Conservation (phyloP, 2,113 vertebrate genomes). For the Candoia aspera region DNA sequence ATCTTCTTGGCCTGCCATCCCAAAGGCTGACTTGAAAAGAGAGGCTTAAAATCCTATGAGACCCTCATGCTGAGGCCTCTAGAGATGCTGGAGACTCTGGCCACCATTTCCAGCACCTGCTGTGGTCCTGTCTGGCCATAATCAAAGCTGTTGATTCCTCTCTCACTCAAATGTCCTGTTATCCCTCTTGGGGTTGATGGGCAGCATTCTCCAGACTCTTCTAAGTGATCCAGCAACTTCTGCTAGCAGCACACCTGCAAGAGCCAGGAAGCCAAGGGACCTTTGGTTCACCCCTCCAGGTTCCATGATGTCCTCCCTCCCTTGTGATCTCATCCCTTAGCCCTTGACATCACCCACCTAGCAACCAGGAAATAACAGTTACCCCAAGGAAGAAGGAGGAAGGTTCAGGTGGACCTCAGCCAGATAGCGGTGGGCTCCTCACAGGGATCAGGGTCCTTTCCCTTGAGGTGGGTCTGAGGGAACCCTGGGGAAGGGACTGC, state of each 20-base stretch:
- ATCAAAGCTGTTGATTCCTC: not conserved
- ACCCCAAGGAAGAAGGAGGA: not conserved
- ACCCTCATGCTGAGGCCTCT: no score
- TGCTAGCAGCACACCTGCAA: not conserved
- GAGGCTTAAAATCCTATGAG: no score
- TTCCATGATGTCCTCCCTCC: not conserved
- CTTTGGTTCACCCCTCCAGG: not conserved
- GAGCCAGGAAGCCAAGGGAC: not conserved
- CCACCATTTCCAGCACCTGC: not conserved
- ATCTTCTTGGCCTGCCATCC: no score
- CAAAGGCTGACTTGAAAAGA: no score
- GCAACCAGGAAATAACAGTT: not conserved
- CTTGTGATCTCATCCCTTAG: slow-evolving; percentile 16
- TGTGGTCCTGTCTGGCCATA: not conserved
- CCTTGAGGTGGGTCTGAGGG: not conserved
- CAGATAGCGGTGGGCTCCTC: not conserved
- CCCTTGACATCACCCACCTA: not conserved
- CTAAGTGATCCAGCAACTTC: not conserved
- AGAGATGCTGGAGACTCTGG: not conserved
- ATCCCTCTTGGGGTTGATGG: not conserved
- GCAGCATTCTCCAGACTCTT: not conserved
- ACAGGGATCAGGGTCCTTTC: no score
- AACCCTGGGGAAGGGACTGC: not conserved
- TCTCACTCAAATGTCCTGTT: not conserved
- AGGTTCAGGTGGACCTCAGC: not conserved